Conservation (phyloP, 2,888 invertebrate genomes). For the Boloria selene region DNA sequence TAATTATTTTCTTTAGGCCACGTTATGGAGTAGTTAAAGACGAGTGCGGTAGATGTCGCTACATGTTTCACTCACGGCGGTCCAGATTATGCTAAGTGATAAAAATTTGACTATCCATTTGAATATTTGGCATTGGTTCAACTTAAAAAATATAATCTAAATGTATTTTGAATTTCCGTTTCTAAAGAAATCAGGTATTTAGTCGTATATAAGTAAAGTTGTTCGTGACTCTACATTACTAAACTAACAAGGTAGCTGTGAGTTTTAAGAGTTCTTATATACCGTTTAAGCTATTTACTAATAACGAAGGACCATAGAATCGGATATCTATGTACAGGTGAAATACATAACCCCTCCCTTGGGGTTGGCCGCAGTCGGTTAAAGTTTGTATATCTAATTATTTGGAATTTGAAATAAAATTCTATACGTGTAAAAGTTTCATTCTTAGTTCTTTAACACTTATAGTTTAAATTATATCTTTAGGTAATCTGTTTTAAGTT, state of each 20-base stretch:
- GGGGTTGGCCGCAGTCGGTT: too few relatives aligned
- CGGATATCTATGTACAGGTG: too few relatives aligned
- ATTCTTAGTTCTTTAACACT: too few relatives aligned
- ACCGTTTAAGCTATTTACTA: too few relatives aligned
- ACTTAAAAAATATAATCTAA: constrained; percentile 30
- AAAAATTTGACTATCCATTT: constrained; percentile 40
- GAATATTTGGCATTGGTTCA: constrained; percentile 39
- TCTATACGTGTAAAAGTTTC: too few relatives aligned
- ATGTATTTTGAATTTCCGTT: constrained; percentile 16
- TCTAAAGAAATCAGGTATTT: neutral
- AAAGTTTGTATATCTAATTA: too few relatives aligned
- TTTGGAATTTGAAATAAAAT: too few relatives aligned
- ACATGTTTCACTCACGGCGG: constrained; percentile 12
- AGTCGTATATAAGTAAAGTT: neutral
- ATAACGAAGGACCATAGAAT: too few relatives aligned
- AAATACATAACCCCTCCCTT: too few relatives aligned
- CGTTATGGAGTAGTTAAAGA: constrained; percentile 22
- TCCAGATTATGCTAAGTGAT: constrained; percentile 38
- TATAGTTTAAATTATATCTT: too few relatives aligned
- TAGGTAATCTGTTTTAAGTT: too few relatives aligned
- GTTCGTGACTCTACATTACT: neutral
- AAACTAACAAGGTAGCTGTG: neutral
- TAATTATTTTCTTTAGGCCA: constrained; percentile 5
- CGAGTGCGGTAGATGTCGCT: constrained; percentile 33
- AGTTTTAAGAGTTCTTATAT: too few relatives aligned